Conservation (phyloP, 1,140 invertebrate species). For the Saccostrea glomerata region DNA sequence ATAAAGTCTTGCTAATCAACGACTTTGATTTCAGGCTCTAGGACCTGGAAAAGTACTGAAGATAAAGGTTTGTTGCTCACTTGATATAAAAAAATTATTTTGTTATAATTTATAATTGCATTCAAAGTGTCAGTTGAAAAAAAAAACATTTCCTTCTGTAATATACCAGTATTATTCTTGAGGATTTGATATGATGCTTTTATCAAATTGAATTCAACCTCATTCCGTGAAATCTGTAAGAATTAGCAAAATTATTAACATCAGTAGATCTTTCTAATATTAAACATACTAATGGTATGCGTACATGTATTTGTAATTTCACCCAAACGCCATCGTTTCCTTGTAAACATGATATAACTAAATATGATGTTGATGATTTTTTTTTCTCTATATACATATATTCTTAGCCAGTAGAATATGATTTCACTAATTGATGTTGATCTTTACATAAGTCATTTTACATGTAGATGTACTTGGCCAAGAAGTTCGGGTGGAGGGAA, state of each 20-base stretch:
- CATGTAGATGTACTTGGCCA: background rate
- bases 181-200: too few relatives aligned
- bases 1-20: background rate
- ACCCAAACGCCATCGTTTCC: too few relatives aligned
- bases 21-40: slow-evolving; percentile 10
- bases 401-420: too few relatives aligned
- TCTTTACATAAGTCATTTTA: background rate
- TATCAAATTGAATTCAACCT: background rate
- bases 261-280: too few relatives aligned
- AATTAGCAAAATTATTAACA: too few relatives aligned
- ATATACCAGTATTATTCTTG: background rate
- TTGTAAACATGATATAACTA: too few relatives aligned
- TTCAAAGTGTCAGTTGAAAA: background rate
- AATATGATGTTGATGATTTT: too few relatives aligned
- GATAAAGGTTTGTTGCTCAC: background rate
- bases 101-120: background rate
- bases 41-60: background rate
- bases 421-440: too few relatives aligned
- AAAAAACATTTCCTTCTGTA: background rate
- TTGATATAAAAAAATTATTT: background rate
- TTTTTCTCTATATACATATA: too few relatives aligned
- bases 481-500: background rate
- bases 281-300: too few relatives aligned
- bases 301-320: too few relatives aligned
- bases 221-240: too few relatives aligned